Percentiles rank a stretch among this genome's conserved stretches.
Evolutionary conservation across 2,888 invertebrate genomes (phyloP).

Genomic region (Agrilus mali): DNA sequence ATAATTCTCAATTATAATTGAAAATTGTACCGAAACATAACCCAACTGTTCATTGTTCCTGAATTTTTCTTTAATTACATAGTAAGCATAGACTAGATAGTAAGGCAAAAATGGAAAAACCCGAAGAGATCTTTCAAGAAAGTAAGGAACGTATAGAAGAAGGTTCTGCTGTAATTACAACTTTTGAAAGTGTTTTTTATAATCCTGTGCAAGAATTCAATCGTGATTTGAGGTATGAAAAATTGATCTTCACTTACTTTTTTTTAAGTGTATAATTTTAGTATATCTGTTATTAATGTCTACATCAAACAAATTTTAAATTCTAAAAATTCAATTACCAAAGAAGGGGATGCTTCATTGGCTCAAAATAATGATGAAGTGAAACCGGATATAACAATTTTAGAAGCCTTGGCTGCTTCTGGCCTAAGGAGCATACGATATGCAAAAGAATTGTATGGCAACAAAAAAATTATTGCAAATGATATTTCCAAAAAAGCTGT

Average conservation of each 20-base stretch:
- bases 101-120: too few species aligned
- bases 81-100: too few species aligned
- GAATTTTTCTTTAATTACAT: too few species aligned
- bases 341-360: too few species aligned
- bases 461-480: constrained; percentile 77
- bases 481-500: constrained; percentile 80
- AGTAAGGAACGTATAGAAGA: constrained; percentile 42
- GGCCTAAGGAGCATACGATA: constrained; percentile 93
- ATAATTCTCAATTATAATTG: too few species aligned
- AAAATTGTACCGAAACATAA: too few species aligned
- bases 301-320: constrained; percentile 36
- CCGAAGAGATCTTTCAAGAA: not conserved
- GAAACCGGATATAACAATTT: constrained; percentile 45
- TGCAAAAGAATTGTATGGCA: constrained; percentile 82
- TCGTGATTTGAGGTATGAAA: constrained; percentile 64
- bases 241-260: not conserved
- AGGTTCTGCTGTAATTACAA: constrained; percentile 65
- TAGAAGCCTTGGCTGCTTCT: constrained; percentile 93
- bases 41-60: too few species aligned
- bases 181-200: constrained; percentile 81
- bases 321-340: too few species aligned
- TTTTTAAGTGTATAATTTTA: constrained; percentile 26
- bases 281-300: constrained; percentile 60
- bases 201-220: constrained; percentile 99
- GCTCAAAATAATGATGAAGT: constrained; percentile 28